A percentile compares a stretch with the other conserved stretches of the same genome.
These are phyloP conservation scores for Leptinotarsa tumamoca DNA, from an alignment of 2,888 invertebrate species.

Conservation along the genomic window DNA sequence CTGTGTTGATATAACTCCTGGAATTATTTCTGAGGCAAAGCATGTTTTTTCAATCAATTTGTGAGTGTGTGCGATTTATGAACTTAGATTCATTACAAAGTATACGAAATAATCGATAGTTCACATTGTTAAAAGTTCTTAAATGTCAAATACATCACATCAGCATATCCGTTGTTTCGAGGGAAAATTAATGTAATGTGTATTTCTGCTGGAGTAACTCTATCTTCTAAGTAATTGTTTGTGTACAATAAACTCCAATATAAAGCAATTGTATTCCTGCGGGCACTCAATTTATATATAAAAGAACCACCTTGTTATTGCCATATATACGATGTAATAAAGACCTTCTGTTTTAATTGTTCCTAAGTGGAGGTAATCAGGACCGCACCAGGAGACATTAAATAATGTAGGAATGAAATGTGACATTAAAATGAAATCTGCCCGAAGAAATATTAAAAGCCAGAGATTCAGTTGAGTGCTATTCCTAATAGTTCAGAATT, in stretches of 20 bases:
- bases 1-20: too few species aligned
- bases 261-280: slow-evolving; percentile 59
- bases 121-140: too few species aligned
- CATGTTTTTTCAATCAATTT: too few species aligned
- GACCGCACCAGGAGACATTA: slow-evolving; percentile 1
- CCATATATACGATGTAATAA: slow-evolving; percentile 50
- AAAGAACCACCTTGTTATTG: slow-evolving; percentile 48
- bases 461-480: too few species aligned
- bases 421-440: too few species aligned
- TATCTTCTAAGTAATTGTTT: slow-evolving; percentile 48
- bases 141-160: not conserved
- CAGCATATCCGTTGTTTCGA: not conserved
- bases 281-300: slow-evolving; percentile 57
- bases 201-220: slow-evolving; percentile 22
- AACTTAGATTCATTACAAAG: too few species aligned
- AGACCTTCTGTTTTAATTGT: slow-evolving; percentile 61
- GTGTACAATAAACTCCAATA: slow-evolving; percentile 59
- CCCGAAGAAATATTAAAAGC: too few species aligned
- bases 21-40: too few species aligned
- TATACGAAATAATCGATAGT: too few species aligned
- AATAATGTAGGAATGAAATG: not conserved
- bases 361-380: slow-evolving; percentile 62
- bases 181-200: slow-evolving; percentile 4
- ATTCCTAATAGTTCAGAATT: too few species aligned
- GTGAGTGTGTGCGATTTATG: too few species aligned